Evolutionary conservation across 2,113 vertebrate genomes (phyloP).

Genomic region (Scytalopus superciliaris): DNA sequence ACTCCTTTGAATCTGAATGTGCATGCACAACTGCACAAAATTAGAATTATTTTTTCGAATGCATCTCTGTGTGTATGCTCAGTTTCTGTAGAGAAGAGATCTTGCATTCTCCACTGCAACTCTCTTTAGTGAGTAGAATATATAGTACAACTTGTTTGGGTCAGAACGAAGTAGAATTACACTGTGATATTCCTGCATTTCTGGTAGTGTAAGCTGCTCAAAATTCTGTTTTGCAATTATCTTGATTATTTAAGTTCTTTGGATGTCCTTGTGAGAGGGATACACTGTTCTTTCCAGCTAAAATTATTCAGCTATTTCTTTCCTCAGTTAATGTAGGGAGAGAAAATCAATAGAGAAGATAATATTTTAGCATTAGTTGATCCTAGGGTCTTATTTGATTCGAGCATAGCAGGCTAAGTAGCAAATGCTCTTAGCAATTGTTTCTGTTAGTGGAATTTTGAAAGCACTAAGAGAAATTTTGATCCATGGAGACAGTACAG

Average conservation of each 20-base stretch:
- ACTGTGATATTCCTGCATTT: not conserved
- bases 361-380: conserved; percentile 63
- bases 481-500: conserved; percentile 56
- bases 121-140: not conserved
- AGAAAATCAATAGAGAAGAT: conserved; percentile 47
- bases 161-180: not conserved
- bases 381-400: conserved; percentile 50
- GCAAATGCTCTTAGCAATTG: conserved; percentile 67
- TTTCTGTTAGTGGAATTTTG: conserved; percentile 65
- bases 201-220: not conserved
- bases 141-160: not conserved
- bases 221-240: not conserved
- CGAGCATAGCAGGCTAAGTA: conserved; percentile 36
- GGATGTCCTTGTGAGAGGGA: not conserved
- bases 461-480: conserved; percentile 62
- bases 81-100: not conserved
- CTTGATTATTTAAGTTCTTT: conserved; percentile 23
- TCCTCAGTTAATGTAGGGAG: conserved; percentile 2
- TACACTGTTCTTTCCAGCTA: not conserved
- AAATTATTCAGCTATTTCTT: conserved; percentile 49
- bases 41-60: not conserved
- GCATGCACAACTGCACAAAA: not conserved
- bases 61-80: not conserved
- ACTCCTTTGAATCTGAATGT: not conserved
- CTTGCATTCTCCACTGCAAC: not conserved